Conservation (phyloP, 2,113 vertebrate genomes). For the Lanius collurio region DNA sequence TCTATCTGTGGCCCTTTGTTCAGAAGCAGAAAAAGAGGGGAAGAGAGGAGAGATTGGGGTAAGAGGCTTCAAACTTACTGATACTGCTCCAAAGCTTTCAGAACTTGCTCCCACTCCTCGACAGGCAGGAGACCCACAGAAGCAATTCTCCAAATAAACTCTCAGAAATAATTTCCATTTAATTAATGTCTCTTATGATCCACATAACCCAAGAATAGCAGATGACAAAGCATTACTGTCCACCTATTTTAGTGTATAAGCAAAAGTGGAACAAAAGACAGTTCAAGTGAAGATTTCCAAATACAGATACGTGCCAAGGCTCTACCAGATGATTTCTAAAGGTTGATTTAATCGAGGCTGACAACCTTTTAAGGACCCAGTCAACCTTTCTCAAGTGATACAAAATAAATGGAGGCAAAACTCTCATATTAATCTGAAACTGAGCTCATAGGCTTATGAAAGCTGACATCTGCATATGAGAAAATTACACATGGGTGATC, state of each 20-base stretch:
- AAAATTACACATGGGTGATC: not conserved
- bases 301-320: not conserved
- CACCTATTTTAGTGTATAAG: not conserved
- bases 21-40: not conserved
- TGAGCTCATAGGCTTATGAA: not conserved
- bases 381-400: not conserved
- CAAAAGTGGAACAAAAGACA: not conserved
- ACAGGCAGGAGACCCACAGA: not conserved
- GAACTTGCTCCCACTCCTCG: not conserved
- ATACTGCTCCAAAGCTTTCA: not conserved
- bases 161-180: not conserved
- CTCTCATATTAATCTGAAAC: not conserved
- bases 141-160: not conserved
- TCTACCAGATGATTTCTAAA: not conserved
- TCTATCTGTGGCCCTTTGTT: constrained; percentile 1
- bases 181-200: not conserved
- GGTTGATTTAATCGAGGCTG: not conserved
- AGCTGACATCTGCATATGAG: not conserved
- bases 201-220: not conserved
- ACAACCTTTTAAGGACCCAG: not conserved
- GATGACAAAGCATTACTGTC: not conserved
- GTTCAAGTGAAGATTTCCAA: not conserved
- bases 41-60: not conserved
- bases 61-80: not conserved
- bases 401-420: not conserved